Evolutionary conservation across 1,140 invertebrate species (phyloP).

Genomic region (Lethrus apterus): DNA sequence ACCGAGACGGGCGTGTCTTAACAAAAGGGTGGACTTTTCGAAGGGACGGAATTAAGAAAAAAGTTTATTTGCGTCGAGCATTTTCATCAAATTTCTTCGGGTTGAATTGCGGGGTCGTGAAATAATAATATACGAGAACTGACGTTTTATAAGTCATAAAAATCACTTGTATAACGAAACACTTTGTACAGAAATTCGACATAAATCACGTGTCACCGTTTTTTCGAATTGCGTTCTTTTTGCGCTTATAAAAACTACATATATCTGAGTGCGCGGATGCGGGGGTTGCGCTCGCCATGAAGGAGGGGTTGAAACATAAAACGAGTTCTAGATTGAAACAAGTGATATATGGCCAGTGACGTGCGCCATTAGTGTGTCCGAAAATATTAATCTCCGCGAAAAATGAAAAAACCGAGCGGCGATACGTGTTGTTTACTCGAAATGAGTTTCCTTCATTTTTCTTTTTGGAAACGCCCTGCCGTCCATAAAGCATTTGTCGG

Average conservation of each 20-base stretch:
- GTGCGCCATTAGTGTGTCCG: conserved; percentile 42
- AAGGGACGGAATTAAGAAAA: too few species aligned
- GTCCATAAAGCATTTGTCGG: too few species aligned
- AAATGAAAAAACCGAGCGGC: conserved; percentile 32
- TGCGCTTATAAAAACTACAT: conserved; percentile 20
- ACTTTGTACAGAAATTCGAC: conserved; percentile 27
- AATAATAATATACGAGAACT: too few species aligned
- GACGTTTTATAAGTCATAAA: conserved; percentile 35
- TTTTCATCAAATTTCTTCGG: too few species aligned
- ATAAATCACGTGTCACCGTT: conserved; percentile 27
- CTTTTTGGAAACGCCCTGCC: too few species aligned
- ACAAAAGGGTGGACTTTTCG: too few species aligned
- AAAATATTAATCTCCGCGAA: conserved; percentile 44
- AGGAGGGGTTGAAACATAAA: conserved; percentile 37
- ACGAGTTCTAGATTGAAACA: conserved; percentile 43
- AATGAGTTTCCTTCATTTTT: conserved; percentile 14
- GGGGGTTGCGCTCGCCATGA: conserved; percentile 9
- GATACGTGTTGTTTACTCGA: conserved; percentile 27
- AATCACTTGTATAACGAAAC: conserved; percentile 35
- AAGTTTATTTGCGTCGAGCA: too few species aligned
- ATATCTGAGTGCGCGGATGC: neutral
- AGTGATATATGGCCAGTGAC: conserved; percentile 43
- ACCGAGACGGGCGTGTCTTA: too few species aligned
- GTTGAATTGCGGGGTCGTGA: too few species aligned
- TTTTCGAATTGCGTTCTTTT: conserved; percentile 11